phyloP scores from a whole-genome alignment of 2,797 vertebrate genomes.

The Lerista edwardsae region DNA sequence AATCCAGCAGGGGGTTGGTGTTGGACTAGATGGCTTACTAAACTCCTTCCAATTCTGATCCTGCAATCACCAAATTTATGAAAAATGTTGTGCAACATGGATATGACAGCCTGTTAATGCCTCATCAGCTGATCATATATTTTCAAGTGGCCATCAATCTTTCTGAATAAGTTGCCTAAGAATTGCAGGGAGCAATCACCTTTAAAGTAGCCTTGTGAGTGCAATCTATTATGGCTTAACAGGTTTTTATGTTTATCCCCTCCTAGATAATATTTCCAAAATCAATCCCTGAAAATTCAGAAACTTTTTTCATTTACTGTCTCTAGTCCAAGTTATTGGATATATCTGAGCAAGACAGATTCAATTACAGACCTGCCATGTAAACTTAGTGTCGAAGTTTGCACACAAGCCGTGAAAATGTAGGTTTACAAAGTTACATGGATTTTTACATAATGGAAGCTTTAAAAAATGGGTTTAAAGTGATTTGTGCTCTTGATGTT shows the following conservation, averaged over 20 bases:
- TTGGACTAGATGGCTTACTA: neutral
- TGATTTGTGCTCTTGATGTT: neutral
- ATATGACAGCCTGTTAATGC: neutral
- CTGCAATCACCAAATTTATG: neutral
- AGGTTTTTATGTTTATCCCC: slow-evolving; percentile 12
- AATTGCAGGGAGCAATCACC: neutral
- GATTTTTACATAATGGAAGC: neutral
- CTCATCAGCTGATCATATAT: neutral
- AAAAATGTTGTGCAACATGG: neutral
- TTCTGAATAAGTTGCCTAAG: neutral
- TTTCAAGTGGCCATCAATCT: neutral
- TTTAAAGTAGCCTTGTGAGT: neutral
- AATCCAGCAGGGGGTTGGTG: no score
- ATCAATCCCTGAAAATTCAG: slow-evolving; percentile 25
- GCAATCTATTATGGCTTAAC: slow-evolving; percentile 13
- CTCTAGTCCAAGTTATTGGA: slow-evolving; percentile 29
- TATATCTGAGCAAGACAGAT: slow-evolving; percentile 19
- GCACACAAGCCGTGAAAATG: slow-evolving; percentile 21
- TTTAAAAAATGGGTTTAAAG: neutral
- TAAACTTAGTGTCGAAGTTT: slow-evolving; percentile 12
- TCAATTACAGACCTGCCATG: slow-evolving; percentile 16
- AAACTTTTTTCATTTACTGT: slow-evolving; percentile 14
- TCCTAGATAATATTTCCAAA: slow-evolving; percentile 19
- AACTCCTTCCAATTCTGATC: neutral
- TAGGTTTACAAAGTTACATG: slow-evolving; percentile 14